phyloP scores from a whole-genome alignment of 2,888 invertebrate genomes.

The Petrolisthes manimaculis region DNA sequence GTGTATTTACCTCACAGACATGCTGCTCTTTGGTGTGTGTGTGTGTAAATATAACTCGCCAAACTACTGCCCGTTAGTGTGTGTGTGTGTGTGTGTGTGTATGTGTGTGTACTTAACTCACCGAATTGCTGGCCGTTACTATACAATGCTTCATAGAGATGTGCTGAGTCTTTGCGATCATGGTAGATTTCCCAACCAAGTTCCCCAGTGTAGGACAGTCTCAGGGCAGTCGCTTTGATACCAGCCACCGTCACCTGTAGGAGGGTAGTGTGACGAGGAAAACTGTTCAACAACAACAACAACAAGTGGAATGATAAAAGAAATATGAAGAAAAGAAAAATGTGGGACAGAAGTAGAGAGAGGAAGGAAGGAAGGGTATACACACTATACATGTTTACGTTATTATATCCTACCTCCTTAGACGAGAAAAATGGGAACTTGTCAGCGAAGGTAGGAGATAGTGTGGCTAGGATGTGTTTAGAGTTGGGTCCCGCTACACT shows the following conservation, averaged over 20 bases:
- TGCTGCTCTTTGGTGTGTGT: not conserved
- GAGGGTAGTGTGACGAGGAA: not conserved
- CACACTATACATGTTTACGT: not conserved
- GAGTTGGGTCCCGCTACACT: slow-evolving; percentile 70
- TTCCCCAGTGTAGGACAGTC: slow-evolving; percentile 71
- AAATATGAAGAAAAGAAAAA: too few species aligned
- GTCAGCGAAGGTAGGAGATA: slow-evolving; percentile 69
- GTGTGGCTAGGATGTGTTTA: slow-evolving; percentile 68
- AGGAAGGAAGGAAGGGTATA: too few species aligned
- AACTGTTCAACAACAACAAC: too few species aligned
- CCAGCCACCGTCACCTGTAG: slow-evolving; percentile 68
- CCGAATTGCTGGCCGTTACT: slow-evolving; percentile 69
- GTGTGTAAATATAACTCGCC: not conserved
- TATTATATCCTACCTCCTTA: slow-evolving; percentile 51
- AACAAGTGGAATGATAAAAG: too few species aligned
- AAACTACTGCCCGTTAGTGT: not conserved
- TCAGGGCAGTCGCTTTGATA: slow-evolving; percentile 67
- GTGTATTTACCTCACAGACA: too few species aligned
- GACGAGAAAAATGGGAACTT: slow-evolving; percentile 70
- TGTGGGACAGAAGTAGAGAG: too few species aligned
- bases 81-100: too few species aligned
- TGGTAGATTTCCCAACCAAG: slow-evolving; percentile 72
- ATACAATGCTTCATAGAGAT: slow-evolving; percentile 70
- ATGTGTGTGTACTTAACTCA: slow-evolving; percentile 11
- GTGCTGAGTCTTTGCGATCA: slow-evolving; percentile 68